Evolutionary conservation across 2,113 vertebrate genomes (phyloP), one percentile per base, ranked within the genome.

Genomic region (Alectura lathami): DNA sequence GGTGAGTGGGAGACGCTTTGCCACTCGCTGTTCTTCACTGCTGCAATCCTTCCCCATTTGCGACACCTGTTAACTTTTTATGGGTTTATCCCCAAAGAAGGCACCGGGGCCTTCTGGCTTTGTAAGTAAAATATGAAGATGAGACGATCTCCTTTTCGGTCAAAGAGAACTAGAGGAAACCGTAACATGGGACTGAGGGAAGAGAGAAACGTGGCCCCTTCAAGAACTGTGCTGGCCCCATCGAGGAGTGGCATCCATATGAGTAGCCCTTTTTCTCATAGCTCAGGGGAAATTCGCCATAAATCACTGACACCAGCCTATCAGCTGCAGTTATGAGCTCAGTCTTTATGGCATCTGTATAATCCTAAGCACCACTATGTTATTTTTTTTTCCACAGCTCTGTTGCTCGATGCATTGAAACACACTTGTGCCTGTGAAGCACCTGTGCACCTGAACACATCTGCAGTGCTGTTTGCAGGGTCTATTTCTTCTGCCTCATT

Each of bases 201-300:
- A 20, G 48, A 76, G 48, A 60, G 30, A 42, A 84, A 81, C 15
- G 8, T 30, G 43, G 27, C 20, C 40, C 27, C 7, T 6, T 60
- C 18, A 27, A 36, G 59, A 24, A 18, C 47, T 20, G 22, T 0
- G 1, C 27, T 63, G 80, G 23, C 64, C n/a, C 38, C 5, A 0
- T 2, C 12, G 85, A 57, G 73, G 43, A 85, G 36, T 23, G 27
- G 42, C 40, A 87, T 48, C 40, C 13, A 6, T 8, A 60, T 57
- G 24, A 43, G 64, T 72, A 74, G 18, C 43, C 40, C 53, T 60
- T 69, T 77, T n/a, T 81, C 59, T 53, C 30, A 8, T 32, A 87
- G 66, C 30, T 68, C 45, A 13, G 68, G 22, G 42, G 23, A 82
- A 92, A 56, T 34, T 48, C 84, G 45, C 40, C 32, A 29, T 18